Evolutionary conservation across 2,888 invertebrate genomes (phyloP), one percentile per base, ranked within the genome.

Genomic region (Napeogenes inachia): DNA sequence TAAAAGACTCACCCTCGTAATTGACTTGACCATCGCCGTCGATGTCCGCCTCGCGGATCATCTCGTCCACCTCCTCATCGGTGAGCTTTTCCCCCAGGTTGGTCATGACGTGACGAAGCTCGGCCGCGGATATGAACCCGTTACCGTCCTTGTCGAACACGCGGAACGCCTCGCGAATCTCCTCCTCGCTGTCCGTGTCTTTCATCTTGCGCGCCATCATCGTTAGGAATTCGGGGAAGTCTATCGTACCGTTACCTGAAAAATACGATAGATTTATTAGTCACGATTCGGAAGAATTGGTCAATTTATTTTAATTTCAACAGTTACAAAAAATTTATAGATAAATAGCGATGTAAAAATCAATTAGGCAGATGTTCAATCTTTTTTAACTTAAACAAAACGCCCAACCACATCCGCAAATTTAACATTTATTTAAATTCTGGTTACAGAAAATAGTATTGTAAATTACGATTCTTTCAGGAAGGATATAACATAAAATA

Each of bases 201-300:
- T 99, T 99, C 98, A 99, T 99, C 94, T 99, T 99, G 84, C 99
- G 95, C 81, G 99, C 99, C 99, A 99, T 99, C 99, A 99, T 99
- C 86, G 99, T 99, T 81, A 99, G 94, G 93, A 99, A 99, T 92
- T 99, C 99, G 78, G 99, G 99, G 92, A 99, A 99, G 93, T 99
- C 99, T 92, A 99, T 99, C 88, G 99, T 99, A 83, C 99, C 99
- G 91, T 99, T 99, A 82, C 98, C 99, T 99, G 87, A 63, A 89
- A 87, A 66, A 10, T 6, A 30, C 30, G 50, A 4, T 12, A 8
- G 6, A 10, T 30, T 10, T n/a, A 50, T 50, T 30, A 50, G 12
- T 10, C 30, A 50, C 42, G 30, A 13, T 53, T 12, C 42, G 38
- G 38, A 30, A 21, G 21, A 21, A 21, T 21, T 21, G 21, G 21